phyloP scores from a whole-genome alignment of 2,797 vertebrate species.

The Gila robusta region DNA sequence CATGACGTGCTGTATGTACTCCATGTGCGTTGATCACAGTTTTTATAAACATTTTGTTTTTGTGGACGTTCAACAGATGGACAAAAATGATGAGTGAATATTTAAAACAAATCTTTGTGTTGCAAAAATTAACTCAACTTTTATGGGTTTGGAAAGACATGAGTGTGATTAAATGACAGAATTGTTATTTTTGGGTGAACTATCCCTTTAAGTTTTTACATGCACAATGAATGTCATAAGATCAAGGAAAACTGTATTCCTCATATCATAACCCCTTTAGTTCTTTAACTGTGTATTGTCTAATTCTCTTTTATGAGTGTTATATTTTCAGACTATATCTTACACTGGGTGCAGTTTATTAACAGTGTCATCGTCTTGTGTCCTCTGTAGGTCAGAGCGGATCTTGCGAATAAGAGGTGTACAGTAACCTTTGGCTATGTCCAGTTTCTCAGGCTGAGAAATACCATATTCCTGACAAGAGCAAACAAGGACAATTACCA shows the following conservation, averaged over 20 bases:
- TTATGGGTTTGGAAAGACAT: not conserved
- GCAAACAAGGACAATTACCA: slow-evolving; percentile 18
- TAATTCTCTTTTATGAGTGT: not conserved
- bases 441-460: slow-evolving; percentile 86
- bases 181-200: not conserved
- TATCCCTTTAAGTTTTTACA: not conserved
- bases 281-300: not conserved
- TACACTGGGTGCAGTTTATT: slow-evolving; percentile 92
- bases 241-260: not conserved
- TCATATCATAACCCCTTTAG: not conserved
- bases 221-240: not conserved
- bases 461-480: slow-evolving; percentile 87
- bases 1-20: not conserved
- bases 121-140: not conserved
- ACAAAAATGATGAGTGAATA: not conserved
- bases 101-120: not conserved
- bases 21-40: not conserved
- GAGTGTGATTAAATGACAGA: not conserved
- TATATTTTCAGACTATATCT: slow-evolving; percentile 59
- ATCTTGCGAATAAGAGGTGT: slow-evolving; percentile 90
- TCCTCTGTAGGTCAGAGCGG: slow-evolving; percentile 89
- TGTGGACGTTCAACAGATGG: not conserved
- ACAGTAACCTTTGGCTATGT: slow-evolving; percentile 92
- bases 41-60: not conserved
- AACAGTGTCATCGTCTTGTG: slow-evolving; percentile 91